Percentiles rank a stretch among this genome's conserved stretches.
phyloP scores from a whole-genome alignment of 2,888 invertebrate genomes.

The Drosophila longiperda region DNA sequence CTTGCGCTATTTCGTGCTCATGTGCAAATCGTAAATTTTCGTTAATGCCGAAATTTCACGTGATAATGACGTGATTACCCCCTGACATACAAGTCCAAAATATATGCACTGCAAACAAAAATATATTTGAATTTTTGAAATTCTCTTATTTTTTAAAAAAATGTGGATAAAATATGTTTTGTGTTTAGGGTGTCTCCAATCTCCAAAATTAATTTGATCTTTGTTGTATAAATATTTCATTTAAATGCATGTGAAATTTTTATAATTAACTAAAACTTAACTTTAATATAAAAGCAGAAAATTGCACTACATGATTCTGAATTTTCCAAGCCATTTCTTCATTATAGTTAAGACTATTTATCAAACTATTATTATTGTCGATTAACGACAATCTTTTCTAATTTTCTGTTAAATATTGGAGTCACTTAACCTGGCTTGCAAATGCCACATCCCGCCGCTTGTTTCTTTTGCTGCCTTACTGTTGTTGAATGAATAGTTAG shows the following conservation, averaged over 20 bases:
- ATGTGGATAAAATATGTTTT: neutral
- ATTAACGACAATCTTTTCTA: neutral
- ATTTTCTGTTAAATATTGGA: constrained; percentile 19
- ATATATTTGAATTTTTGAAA: neutral
- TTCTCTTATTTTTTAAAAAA: neutral
- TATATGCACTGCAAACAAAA: constrained; percentile 19
- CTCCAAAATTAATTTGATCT: neutral
- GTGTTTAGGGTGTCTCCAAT: neutral
- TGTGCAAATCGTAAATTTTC: constrained; percentile 80
- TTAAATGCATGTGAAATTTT: neutral
- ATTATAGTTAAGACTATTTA: neutral
- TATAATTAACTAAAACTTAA: neutral
- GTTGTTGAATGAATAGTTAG: constrained; percentile 25
- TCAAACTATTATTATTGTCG: neutral
- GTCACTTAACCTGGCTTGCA: constrained; percentile 55
- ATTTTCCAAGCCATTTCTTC: neutral
- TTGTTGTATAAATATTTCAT: neutral
- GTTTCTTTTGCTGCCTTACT: constrained; percentile 11
- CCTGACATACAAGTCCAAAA: constrained; percentile 55
- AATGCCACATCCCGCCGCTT: constrained; percentile 15
- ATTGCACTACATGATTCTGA: neutral
- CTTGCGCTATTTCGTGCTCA: constrained; percentile 54
- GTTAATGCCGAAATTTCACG: constrained; percentile 81
- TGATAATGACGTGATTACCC: constrained; percentile 83
- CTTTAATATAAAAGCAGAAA: neutral